Base-by-base conservation (phyloP, 2,113 vertebrate species). In the Plecotus auritus region DNA sequence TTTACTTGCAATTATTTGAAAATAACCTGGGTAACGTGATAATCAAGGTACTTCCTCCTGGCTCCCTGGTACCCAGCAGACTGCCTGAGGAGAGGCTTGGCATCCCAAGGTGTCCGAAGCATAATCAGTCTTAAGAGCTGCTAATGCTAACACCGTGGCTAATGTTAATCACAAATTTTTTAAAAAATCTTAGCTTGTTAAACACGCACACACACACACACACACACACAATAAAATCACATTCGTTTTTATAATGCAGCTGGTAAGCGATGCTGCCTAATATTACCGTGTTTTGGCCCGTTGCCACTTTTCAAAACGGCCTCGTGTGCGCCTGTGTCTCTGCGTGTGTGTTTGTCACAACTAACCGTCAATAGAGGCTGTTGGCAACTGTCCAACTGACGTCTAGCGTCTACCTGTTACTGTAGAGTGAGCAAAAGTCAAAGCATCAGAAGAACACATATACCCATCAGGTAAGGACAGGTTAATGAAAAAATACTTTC, bases 1-100 rank as follows among this genome's bases (percentile, higher is more conserved):
- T 98, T 98, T 98, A 98, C 98, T 98, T 98, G 98, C 95, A 98
- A 98, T 98, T 98, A 98, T 98, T 98, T 98, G 97, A 98, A 98
- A 98, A 98, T 98, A 98, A 98, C 97, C 97, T 98, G 96, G 98
- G 97, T 98, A 98, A 98, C 98, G 98, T 98, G 98, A 98, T 98
- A 98, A 98, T 99, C 98, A 98, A 98, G 98, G 97, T 98, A 98
- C 98, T 98, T 98, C 98, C 98, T 98, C 98, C 98, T 98, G 94
- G 97, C 98, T 98, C 98, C 98, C 98, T 97, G 97, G 98, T 98
- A 98, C 96, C 98, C 96, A 97, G 96, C 95, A 98, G 98, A 97
- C 98, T 98, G 95, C 98, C 98, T 98, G 98, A 99, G 98, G 98
- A 98, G 98, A 98, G 97, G 97, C 97, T 97, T 97, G 97, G 98